Conservation (phyloP, 2,113 vertebrate genomes). For the Hypomesus transpacificus region DNA sequence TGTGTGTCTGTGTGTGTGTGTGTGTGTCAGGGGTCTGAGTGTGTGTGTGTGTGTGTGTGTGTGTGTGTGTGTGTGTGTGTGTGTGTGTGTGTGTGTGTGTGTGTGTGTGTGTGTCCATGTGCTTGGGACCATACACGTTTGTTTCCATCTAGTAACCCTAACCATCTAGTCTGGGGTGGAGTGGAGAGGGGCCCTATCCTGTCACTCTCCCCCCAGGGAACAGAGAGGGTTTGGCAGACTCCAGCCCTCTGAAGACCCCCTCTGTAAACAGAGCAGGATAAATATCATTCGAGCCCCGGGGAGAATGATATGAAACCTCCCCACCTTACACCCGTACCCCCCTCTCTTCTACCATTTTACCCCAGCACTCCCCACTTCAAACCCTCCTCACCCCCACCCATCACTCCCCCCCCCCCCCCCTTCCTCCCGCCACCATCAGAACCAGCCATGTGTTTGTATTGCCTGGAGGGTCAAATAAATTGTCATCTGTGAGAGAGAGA, state of each 20-base stretch:
- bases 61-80: slow-evolving; percentile 5
- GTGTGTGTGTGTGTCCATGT: not conserved
- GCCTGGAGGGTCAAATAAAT: slow-evolving; percentile 17
- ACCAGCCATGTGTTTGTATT: slow-evolving; percentile 38
- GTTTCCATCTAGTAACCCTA: slow-evolving; percentile 2
- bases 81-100: not conserved
- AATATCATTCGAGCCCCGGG: slow-evolving; percentile 13
- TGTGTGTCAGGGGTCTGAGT: not conserved
- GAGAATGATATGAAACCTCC: slow-evolving; percentile 23
- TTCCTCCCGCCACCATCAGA: slow-evolving; percentile 13
- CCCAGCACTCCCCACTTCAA: too few species aligned
- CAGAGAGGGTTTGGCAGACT: slow-evolving; percentile 3
- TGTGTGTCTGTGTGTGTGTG: slow-evolving; percentile 1
- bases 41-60: slow-evolving; percentile 5
- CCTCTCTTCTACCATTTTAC: not conserved
- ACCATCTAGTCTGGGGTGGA: slow-evolving; percentile 5
- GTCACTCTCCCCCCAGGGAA: not conserved
- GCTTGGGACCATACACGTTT: not conserved
- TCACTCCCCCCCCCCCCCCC: slow-evolving; percentile 13
- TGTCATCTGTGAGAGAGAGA: not conserved
- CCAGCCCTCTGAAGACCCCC: not conserved
- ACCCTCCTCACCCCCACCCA: not conserved
- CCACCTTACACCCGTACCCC: not conserved
- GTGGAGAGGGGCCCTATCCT: not conserved
- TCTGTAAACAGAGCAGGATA: not conserved